These are phyloP conservation scores for Bruchidius siliquastri DNA, from an alignment of 2,888 invertebrate species.

Conservation along the genomic window DNA sequence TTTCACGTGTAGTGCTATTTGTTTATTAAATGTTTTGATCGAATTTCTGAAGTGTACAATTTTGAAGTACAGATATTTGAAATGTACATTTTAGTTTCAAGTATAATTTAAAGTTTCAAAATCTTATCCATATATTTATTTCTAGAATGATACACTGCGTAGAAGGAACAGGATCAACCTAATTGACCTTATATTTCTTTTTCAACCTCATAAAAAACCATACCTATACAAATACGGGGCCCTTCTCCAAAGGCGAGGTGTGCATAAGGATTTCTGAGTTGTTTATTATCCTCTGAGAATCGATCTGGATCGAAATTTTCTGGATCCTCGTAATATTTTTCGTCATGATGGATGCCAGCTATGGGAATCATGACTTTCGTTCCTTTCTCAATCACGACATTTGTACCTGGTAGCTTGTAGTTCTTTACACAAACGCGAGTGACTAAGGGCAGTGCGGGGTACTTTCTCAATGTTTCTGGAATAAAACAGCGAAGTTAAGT, in stretches of 20 bases:
- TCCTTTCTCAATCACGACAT: conserved; percentile 20
- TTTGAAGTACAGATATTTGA: too few relatives aligned
- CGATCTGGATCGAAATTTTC: conserved; percentile 23
- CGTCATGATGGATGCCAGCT: conserved; percentile 19
- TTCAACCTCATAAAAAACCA: too few relatives aligned
- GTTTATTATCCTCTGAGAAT: conserved; percentile 21
- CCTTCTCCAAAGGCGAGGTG: conserved; percentile 25
- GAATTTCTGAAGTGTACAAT: too few relatives aligned
- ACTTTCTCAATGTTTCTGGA: conserved; percentile 24
- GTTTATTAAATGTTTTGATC: too few relatives aligned
- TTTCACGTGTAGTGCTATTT: too few relatives aligned
- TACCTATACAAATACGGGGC: conserved; percentile 23
- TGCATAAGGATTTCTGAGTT: conserved; percentile 14
- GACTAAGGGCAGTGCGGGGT: conserved; percentile 18
- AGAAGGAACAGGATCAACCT: too few relatives aligned
- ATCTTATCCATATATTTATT: too few relatives aligned
- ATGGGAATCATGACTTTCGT: conserved; percentile 17
- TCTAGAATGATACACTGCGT: too few relatives aligned
- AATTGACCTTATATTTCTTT: too few relatives aligned
- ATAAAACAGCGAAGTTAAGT: neutral
- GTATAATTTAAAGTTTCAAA: too few relatives aligned
- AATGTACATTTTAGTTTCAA: too few relatives aligned
- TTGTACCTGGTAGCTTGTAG: conserved; percentile 19
- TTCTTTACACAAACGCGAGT: conserved; percentile 20
- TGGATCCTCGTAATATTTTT: conserved; percentile 20